Percentiles rank a stretch among this genome's conserved stretches.
These are phyloP conservation scores for Pantherophis vulpinus DNA, from an alignment of 2,797 vertebrate genomes.

Conservation along the genomic window DNA sequence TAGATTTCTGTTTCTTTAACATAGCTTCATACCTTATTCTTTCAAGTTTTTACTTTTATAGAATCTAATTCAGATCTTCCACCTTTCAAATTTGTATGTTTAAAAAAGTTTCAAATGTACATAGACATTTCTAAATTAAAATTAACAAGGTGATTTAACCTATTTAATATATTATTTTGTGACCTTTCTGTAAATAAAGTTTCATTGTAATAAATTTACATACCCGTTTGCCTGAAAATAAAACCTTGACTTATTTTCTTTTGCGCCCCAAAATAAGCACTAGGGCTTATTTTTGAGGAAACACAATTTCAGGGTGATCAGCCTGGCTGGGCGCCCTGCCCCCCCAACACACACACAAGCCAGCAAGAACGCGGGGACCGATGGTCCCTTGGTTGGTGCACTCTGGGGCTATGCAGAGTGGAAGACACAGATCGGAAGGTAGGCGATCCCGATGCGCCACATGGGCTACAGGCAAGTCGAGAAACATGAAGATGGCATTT, in stretches of 20 bases:
- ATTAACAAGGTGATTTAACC: background rate
- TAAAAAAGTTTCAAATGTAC: background rate
- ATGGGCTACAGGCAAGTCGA: too few relatives aligned
- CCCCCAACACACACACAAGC: too few relatives aligned
- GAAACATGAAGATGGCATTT: too few relatives aligned
- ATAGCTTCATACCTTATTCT: background rate
- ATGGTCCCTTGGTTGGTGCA: too few relatives aligned
- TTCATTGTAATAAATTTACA: background rate
- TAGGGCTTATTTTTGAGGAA: too few relatives aligned
- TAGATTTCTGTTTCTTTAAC: background rate
- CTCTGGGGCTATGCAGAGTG: too few relatives aligned
- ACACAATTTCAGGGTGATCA: too few relatives aligned
- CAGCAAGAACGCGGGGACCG: rapidly evolving
- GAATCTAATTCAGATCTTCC: background rate
- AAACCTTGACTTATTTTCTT: too few relatives aligned
- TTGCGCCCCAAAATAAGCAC: too few relatives aligned
- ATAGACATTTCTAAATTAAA: background rate
- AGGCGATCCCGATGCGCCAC: too few relatives aligned
- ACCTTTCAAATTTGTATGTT: background rate
- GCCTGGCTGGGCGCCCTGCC: too few relatives aligned
- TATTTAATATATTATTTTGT: background rate
- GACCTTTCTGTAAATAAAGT: background rate
- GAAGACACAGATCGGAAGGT: too few relatives aligned
- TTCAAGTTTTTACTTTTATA: background rate
- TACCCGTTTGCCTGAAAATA: background rate